Conservation (phyloP, 1,140 invertebrate species). For the Anthonomus grandis region DNA sequence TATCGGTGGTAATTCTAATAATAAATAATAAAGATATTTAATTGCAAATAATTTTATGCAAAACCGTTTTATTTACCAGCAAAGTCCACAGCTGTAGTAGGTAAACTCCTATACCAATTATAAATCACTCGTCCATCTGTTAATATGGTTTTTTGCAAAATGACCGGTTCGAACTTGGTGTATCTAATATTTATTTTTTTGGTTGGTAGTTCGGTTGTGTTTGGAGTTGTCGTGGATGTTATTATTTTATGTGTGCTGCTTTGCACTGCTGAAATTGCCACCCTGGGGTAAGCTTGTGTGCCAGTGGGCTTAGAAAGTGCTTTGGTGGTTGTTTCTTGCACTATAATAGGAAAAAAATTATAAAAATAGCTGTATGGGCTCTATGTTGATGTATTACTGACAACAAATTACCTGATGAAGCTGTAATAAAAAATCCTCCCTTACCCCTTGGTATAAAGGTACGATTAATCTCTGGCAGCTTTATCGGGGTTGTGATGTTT, state of each 20-base stretch:
- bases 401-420: too few species aligned
- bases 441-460: constrained; percentile 20
- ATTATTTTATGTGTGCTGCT: background rate
- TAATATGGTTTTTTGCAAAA: constrained; percentile 39
- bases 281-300: background rate
- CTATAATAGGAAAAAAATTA: too few species aligned
- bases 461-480: too few species aligned
- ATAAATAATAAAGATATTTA: too few species aligned
- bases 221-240: constrained; percentile 1
- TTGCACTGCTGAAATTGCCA: background rate
- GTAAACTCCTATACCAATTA: constrained; percentile 40
- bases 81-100: constrained; percentile 25
- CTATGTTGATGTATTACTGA: too few species aligned
- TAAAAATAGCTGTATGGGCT: too few species aligned
- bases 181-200: constrained; percentile 32
- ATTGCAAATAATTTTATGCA: too few species aligned
- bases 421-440: constrained; percentile 25
- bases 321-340: constrained; percentile 7
- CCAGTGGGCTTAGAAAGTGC: constrained; percentile 7
- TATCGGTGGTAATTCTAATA: too few species aligned
- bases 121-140: constrained; percentile 38
- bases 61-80: constrained; percentile 22
- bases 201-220: constrained; percentile 14
- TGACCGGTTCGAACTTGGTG: constrained; percentile 39
- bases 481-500: too few species aligned